Evolutionary conservation across 1,140 invertebrate genomes (phyloP), one percentile per base, ranked within the genome.

Genomic region (Drosophila sulfurigaster): DNA sequence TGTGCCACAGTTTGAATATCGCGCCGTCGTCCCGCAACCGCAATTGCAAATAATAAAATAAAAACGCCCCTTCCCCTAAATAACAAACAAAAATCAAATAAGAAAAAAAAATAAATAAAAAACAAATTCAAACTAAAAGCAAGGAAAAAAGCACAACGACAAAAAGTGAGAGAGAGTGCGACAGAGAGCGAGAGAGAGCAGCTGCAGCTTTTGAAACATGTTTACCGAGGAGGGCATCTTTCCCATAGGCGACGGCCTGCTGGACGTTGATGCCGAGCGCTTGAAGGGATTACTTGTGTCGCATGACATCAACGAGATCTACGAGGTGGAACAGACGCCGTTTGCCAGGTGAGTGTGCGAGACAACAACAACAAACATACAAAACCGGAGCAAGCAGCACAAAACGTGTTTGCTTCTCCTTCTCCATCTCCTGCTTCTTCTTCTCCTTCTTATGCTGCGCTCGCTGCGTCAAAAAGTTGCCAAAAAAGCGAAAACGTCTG

Each of bases 301-400:
- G 81, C 94, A 95, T 85, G 94, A 94, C 72, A 95, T 95, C 92
- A 94, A 94, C 76, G 94, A 95, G 81, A 94, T 95, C 67, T 95
- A 95, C 92, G 94, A 95, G 91, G 94, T 95, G 81, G 95, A 95
- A 88, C 95, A 95, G 89, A 95, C 94, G 91, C 95, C 95, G 79
- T 95, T 95, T 94, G 95, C 95, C 93, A 95, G 95, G 95, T 95
- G 92, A 91, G 92, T 78, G 62, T 43, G 38, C 10, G 10, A 38
- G 7, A 38, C 7, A 32, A 5, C 32, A 32, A 32, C 7, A 32
- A 32, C 5, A 32, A 32, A 32, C 5, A 32, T 32, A 32, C 32
- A 38, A 58, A 59, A 58, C 59, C 59, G 58, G 35, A 59, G 57
- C 20, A 25, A 25, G 20, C 20, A 25, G 20, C 57, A 56, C 25